These are phyloP conservation scores for Branchellion lobata DNA, from an alignment of 2,888 invertebrate species.

Conservation along the genomic window DNA sequence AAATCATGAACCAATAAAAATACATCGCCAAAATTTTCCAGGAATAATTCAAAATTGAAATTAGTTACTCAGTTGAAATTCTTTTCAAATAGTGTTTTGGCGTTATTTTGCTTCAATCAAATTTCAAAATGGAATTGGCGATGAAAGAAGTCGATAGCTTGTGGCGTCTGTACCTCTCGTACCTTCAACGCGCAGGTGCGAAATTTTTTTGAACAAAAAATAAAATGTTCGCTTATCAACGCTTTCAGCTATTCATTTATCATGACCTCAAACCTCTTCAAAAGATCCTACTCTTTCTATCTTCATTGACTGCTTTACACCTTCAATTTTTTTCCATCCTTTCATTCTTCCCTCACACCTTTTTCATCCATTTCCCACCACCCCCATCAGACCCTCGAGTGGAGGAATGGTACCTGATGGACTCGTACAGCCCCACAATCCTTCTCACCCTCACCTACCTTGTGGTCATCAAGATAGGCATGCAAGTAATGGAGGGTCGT, in stretches of 20 bases:
- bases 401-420: constrained; percentile 60
- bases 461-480: constrained; percentile 56
- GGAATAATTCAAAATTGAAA: too few species aligned
- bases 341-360: too few species aligned
- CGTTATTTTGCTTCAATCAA: too few species aligned
- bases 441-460: constrained; percentile 58
- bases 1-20: too few species aligned
- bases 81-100: too few species aligned
- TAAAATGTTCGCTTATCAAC: background rate
- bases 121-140: background rate
- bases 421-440: constrained; percentile 58
- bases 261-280: background rate
- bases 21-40: too few species aligned
- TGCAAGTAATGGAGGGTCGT: constrained; percentile 57
- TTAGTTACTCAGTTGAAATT: too few species aligned
- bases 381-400: constrained; percentile 57
- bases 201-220: background rate
- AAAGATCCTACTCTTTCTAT: background rate
- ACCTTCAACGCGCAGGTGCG: background rate
- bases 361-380: too few species aligned
- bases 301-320: too few species aligned
- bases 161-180: background rate
- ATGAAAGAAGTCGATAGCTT: background rate
- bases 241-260: background rate
- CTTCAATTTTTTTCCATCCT: too few species aligned